Evolutionary conservation across 2,888 invertebrate genomes (phyloP), one percentile per base, ranked within the genome.

Genomic region (Sinohyriopsis cumingii): DNA sequence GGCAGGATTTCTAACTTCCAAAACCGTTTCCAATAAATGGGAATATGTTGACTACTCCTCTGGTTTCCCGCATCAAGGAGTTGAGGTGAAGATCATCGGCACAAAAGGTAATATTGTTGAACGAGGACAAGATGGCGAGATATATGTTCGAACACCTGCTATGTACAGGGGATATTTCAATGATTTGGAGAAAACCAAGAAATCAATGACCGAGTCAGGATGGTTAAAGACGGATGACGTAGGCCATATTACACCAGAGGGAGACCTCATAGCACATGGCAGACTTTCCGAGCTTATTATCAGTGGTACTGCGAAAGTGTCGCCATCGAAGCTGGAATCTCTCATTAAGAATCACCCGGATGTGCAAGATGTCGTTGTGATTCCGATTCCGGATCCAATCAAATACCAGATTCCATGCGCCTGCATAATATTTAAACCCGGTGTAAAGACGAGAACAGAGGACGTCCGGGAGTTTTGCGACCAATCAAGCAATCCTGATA

Each of bases 151-250:
- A 24, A 63, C 71, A 9, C 71, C 71, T 24, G 53, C 67, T 20
- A 12, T 74, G 24, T 67, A 71, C 20, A 24, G 25, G 24, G 33
- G 60, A 12, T 74, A 74, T 33, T 33, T 45, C 54, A 64, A 67
- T 0, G 53, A 71, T 12, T 54, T 28, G 33, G 59, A 59, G 20
- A 66, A 28, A 25, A 68, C 74, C 18, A 63, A 62, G 25, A 67
- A 63, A 61, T 71, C 62, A 1, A 55, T 74, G 12, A 61, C 66
- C 3, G 12, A n/a, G 0, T 55, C 55, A 18, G 59, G 63, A 7
- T 74, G 71, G 74, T 68, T 75, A 65, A 67, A 75, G 45, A 71
- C 69, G 3, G 71, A 75, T 59, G 74, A 74, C 25, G 62, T 71
- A n/a, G 71, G 74, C 5, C 57, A 67, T 60, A 65, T 71, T 5